Evolutionary conservation across 2,113 vertebrate species (phyloP).

Genomic region (Chionis minor): DNA sequence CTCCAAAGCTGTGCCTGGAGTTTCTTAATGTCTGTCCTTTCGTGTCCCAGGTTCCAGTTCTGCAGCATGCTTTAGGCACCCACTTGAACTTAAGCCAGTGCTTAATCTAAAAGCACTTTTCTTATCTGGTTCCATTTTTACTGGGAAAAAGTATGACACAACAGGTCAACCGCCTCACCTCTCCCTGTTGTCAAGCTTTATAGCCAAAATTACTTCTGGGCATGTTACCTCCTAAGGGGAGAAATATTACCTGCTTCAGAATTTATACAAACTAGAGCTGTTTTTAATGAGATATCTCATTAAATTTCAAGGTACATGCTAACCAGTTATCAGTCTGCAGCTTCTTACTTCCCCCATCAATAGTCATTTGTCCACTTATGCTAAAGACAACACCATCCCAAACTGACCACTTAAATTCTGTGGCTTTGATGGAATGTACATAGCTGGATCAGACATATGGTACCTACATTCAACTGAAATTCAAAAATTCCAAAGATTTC

Average conservation of each 20-base stretch:
- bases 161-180: background rate
- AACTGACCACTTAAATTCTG: background rate
- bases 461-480: background rate
- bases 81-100: background rate
- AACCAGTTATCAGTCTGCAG: background rate
- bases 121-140: background rate
- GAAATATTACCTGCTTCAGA: background rate
- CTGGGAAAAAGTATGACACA: background rate
- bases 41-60: background rate
- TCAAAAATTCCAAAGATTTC: background rate
- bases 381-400: background rate
- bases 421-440: no score
- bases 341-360: background rate
- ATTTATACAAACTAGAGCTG: background rate
- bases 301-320: background rate
- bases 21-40: background rate
- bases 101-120: background rate
- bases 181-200: background rate
- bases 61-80: background rate
- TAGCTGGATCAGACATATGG: fast-evolving
- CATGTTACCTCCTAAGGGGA: background rate
- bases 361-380: background rate
- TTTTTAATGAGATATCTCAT: background rate
- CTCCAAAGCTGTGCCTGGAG: background rate
- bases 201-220: background rate